Evolutionary conservation across 2,113 vertebrate genomes (phyloP), one percentile per base, ranked within the genome.

Genomic region (Petroica traversi): DNA sequence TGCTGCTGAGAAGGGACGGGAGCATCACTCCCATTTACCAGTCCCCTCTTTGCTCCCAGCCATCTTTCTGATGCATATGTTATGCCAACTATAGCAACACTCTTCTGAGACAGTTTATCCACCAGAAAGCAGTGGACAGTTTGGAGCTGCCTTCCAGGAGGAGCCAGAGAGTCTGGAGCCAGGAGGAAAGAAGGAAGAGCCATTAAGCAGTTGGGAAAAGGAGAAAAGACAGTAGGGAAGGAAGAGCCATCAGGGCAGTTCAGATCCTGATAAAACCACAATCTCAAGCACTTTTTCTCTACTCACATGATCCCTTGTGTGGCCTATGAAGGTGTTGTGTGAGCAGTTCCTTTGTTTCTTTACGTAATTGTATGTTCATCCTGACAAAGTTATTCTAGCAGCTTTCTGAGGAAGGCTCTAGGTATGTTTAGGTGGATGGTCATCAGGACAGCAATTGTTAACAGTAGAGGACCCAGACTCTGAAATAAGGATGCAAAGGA

Each of bases 161-260:
- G 19, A 72, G 41, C 5, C 19, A 72, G 33, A 29, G 29, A 59
- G 19, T 40, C 33, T 63, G 48, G 34, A 88, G 49, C 14, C 40
- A 77, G 45, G 8, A 93, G 24, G 25, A 73, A 90, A 66, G 34
- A 17, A 69, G 9, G 9, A 13, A 88, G 28, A 52, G 31, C 7
- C 43, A 40, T 62, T 11, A 8, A 3, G 1, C 1, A 2, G 9
- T 0, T 1, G 31, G 52, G 24, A 76, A n/a, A 1, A 36, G 28
- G 19, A 78, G 5, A 22, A 43, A 88, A 33, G 25, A 38, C 23
- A 78, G 33, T 13, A 77, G 29, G 45, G 31, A 64, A 84, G 26
- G 48, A 1, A n/a, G 12, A 84, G 28, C 45, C 22, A 45, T 54
- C 25, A 58, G 14, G 8, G 25, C 49, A 49, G 15, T 18, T 64